Evolutionary conservation across 2,113 vertebrate species (phyloP).

Genomic region (Sinocyclocheilus grahami): DNA sequence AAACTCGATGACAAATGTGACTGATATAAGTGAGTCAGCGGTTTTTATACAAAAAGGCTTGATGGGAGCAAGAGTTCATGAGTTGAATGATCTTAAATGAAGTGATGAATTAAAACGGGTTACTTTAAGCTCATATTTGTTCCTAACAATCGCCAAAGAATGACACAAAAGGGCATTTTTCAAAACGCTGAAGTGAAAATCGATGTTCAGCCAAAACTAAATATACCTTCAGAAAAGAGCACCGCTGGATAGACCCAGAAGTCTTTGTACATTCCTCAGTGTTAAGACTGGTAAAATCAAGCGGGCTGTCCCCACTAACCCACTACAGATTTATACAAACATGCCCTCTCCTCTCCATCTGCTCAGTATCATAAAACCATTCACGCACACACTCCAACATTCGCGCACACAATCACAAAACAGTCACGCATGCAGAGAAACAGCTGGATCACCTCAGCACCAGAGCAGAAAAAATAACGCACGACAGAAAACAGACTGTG

Average conservation of each 20-base stretch:
- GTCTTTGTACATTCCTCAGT: slow-evolving; percentile 58
- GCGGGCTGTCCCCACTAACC: slow-evolving; percentile 13
- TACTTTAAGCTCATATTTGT: not conserved
- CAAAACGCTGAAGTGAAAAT: too few relatives aligned
- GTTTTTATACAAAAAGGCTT: not conserved
- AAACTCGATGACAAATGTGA: not conserved
- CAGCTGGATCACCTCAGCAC: slow-evolving; percentile 17
- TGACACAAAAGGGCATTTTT: not conserved
- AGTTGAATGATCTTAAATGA: not conserved
- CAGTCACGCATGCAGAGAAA: slow-evolving; percentile 6
- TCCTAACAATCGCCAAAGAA: not conserved
- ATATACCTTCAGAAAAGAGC: slow-evolving; percentile 47
- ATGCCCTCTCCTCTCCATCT: slow-evolving; percentile 17
- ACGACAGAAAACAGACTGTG: slow-evolving; percentile 31
- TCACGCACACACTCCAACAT: slow-evolving; percentile 30
- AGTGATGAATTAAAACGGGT: not conserved
- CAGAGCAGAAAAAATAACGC: not conserved
- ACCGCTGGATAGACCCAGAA: slow-evolving; percentile 45
- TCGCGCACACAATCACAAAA: slow-evolving; percentile 22
- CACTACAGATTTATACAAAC: slow-evolving; percentile 52
- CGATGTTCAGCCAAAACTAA: slow-evolving; percentile 24
- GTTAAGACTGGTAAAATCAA: slow-evolving; percentile 54
- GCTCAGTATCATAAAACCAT: slow-evolving; percentile 12
- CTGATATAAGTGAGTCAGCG: not conserved
- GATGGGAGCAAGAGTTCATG: not conserved